phyloP scores from a whole-genome alignment of 2,113 vertebrate genomes.

The Scalopus aquaticus region DNA sequence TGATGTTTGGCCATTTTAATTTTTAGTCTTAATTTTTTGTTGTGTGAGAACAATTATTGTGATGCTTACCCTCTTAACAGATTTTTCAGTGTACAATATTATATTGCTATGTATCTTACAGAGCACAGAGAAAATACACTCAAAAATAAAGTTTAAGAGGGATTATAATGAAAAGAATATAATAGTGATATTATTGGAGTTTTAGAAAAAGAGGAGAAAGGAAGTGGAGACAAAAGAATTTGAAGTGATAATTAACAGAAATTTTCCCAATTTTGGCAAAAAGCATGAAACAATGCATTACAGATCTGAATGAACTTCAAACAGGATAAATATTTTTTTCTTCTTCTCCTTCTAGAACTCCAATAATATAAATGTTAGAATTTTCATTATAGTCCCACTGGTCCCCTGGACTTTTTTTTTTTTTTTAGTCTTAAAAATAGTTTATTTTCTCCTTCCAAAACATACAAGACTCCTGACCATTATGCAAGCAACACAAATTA shows the following conservation, averaged over 20 bases:
- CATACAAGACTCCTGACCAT: constrained; percentile 76
- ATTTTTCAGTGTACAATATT: not conserved
- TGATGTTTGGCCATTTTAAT: not conserved
- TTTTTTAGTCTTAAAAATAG: constrained; percentile 75
- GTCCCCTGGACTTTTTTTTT: not conserved
- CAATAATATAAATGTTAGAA: not conserved
- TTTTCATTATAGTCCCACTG: not conserved
- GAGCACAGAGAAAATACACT: not conserved
- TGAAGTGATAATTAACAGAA: not conserved
- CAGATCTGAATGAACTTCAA: not conserved
- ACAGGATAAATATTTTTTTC: not conserved
- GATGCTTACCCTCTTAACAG: not conserved
- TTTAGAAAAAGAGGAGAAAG: not conserved
- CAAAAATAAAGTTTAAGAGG: not conserved
- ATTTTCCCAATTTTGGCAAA: not conserved
- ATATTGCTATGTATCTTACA: not conserved
- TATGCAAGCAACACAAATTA: constrained; percentile 78
- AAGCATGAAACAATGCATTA: not conserved
- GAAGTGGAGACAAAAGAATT: not conserved
- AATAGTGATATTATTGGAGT: not conserved
- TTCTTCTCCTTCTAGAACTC: not conserved
- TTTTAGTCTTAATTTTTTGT: not conserved
- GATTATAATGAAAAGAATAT: not conserved
- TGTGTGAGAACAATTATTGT: not conserved
- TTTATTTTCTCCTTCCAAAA: constrained; percentile 84